Evolutionary conservation across 1,140 invertebrate genomes (phyloP), one percentile per base, ranked within the genome.

Genomic region (Eufriesea mexicana): DNA sequence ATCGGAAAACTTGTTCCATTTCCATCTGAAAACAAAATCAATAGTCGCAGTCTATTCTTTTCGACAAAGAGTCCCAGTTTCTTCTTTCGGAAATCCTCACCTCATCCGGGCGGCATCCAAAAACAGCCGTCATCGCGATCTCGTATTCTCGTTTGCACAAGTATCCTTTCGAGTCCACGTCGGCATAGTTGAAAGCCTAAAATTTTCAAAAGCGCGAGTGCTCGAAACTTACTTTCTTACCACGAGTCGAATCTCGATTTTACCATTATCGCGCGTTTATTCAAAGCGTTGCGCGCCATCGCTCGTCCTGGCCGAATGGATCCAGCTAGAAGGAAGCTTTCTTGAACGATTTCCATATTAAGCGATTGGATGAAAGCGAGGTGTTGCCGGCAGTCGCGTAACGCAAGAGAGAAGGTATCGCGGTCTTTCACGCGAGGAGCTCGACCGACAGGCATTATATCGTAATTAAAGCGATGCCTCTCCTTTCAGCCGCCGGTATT

Each of bases 111-210:
- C 79, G 68, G 23, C 74, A 76, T 47, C 85, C 86, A 12, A 88
- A 88, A 20, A 82, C 67, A 35, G 61, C 85, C 18, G 83, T 84
- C 86, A 86, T 88, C 10, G 86, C 86, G 25, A 88, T 67, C 35
- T 86, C 86, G 6, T 83, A 88, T 55, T 75, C 70, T 5, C 49
- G 64, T 59, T 84, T 84, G 35, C 57, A 67, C 59, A 88, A 28
- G 10, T 18, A 73, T 62, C 84, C 78, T 6, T 51, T 57, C 23
- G 23, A 14, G 2, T 84, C 74, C 28, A 12, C 47, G 59, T 86
- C 85, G 45, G 85, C 86, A 35, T 84, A 79, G 6, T 78, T 9
- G 55, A 88, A 88, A 16, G 83, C 85, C 86, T 88, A 12, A 1
- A 51, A 64, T 23, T 2, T 20, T 42, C 59, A 47, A 47, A n/a